These are phyloP conservation scores for Neomonachus schauinslandi DNA, from an alignment of 2,113 vertebrate genomes.

Conservation along the genomic window DNA sequence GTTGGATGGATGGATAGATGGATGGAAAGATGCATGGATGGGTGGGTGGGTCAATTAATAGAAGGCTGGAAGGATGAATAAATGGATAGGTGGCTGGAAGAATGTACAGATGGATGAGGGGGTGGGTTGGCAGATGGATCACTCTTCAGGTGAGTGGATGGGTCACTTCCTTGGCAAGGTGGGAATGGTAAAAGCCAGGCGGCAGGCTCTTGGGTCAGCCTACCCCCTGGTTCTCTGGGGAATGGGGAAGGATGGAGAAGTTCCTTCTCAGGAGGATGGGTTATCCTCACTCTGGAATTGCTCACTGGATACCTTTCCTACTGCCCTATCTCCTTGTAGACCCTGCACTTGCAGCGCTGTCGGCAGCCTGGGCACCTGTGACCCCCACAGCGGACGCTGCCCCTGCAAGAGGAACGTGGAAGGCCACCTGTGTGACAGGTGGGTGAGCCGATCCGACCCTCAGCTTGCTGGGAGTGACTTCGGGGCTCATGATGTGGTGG, in stretches of 20 bases:
- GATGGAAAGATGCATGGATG: rapidly evolving
- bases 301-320: rapidly evolving
- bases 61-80: background rate
- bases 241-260: background rate
- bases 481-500: background rate
- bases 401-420: constrained; percentile 92
- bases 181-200: too few species aligned
- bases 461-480: background rate
- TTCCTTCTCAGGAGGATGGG: background rate
- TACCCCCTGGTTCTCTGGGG: background rate
- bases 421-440: constrained; percentile 93
- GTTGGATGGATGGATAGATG: background rate
- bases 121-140: too few species aligned
- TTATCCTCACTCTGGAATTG: rapidly evolving
- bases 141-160: rapidly evolving
- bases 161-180: background rate
- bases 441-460: rapidly evolving
- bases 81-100: background rate
- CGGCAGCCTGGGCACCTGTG: constrained; percentile 90
- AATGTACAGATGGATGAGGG: background rate
- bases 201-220: background rate
- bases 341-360: constrained; percentile 88
- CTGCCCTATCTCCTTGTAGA: constrained; percentile 78
- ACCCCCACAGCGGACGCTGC: constrained; percentile 90
- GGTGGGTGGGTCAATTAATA: background rate